Base-by-base conservation (phyloP, 2,797 vertebrate species). In the Podarcis siculus region DNA sequence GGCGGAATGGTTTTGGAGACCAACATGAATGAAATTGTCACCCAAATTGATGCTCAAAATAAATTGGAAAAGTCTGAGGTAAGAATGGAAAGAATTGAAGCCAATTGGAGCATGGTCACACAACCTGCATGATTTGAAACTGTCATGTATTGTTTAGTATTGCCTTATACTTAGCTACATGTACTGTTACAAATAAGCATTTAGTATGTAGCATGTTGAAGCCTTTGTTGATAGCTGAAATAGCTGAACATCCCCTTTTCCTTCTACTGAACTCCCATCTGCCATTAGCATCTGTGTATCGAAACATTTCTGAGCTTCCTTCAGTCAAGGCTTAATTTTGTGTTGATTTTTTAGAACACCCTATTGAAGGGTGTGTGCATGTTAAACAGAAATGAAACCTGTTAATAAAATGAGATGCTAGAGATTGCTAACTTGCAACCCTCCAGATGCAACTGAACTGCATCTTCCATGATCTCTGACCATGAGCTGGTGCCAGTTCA, bases 51-150 rank as follows among this genome's bases (percentile, higher is more conserved):
- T 90, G 98, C 98, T 89, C 98, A 99, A 94, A 99, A 98, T 96
- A 99, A 99, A 97, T 97, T 99, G 97, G 99, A 99, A 96, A 99
- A 99, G 94, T 99, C 99, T 83, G 99, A 99, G 99, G 99, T 99
- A 97, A 98, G 98, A 93, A 75, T 81, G 58, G 83, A 61, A 87
- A 9, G 3, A n/a, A 55, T 45, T 86, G 3, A 90, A 35, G 82
- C 78, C 82, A 87, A 77, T 85, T 83, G 89, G 30, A 87, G 72
- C 55, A 78, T 89, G 61, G 25, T 88, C 85, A 45, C 91, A 89
- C 90, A 82, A 84, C 88, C 71, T 87, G 86, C 86, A 89, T 95
- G 92, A 90, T 92, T 1, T 91, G 39, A 87, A 93, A 86, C 69
- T 61, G 45, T 72, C 89, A 39, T 92, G 91, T 87, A 88, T 93